Conservation (phyloP, 1,140 invertebrate species). For the Laupala kohalensis region DNA sequence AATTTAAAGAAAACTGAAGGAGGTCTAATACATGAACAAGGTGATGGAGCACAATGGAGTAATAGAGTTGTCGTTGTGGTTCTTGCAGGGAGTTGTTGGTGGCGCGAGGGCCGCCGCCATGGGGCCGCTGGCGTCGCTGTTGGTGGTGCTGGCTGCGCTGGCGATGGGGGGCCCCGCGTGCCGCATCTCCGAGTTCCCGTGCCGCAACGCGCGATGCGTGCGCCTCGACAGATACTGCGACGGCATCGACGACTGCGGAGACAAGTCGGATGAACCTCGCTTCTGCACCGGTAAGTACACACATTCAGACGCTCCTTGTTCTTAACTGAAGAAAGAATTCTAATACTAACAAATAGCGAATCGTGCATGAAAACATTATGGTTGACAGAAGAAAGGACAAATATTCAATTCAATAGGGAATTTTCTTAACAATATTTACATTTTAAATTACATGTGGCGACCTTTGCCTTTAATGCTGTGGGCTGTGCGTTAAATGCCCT, state of each 20-base stretch:
- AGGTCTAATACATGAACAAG: background rate
- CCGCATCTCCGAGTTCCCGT: conserved; percentile 67
- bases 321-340: too few relatives aligned
- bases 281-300: conserved; percentile 53
- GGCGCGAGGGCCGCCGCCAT: background rate
- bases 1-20: too few relatives aligned
- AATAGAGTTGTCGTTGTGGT: background rate
- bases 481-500: too few relatives aligned
- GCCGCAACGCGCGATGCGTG: conserved; percentile 63
- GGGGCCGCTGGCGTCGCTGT: conserved; percentile 3
- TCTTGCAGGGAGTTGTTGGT: background rate
- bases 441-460: too few relatives aligned
- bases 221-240: conserved; percentile 76
- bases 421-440: too few relatives aligned
- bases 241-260: conserved; percentile 65
- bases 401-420: too few relatives aligned
- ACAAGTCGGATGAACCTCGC: conserved; percentile 67
- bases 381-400: too few relatives aligned
- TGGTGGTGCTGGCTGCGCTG: conserved; percentile 7
- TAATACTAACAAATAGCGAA: too few relatives aligned
- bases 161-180: conserved; percentile 36
- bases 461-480: too few relatives aligned
- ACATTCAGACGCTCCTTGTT: too few relatives aligned
- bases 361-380: too few relatives aligned
- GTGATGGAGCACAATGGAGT: background rate